Percentiles rank a stretch among this genome's conserved stretches.
Evolutionary conservation across 2,113 vertebrate genomes (phyloP).

Genomic region (Ophiodon elongatus): DNA sequence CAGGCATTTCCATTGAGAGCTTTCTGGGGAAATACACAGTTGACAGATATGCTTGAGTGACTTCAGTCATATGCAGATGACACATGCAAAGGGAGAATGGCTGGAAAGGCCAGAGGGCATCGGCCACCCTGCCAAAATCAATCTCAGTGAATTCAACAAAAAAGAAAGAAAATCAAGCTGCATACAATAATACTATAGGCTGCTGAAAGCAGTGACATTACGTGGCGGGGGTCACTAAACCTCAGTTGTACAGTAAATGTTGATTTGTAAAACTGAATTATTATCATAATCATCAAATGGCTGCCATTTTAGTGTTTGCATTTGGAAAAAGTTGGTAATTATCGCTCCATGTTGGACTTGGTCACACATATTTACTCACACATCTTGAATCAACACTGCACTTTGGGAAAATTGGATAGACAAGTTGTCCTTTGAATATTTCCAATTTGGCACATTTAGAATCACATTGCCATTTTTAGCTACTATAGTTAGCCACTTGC

Average conservation of each 20-base stretch:
- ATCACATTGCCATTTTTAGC: conserved; percentile 10
- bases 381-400: conserved; percentile 12
- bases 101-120: conserved; percentile 52
- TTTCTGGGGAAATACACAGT: conserved; percentile 60
- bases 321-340: neutral
- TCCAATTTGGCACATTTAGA: conserved; percentile 5
- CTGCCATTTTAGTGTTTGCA: neutral
- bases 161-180: conserved; percentile 7
- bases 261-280: neutral
- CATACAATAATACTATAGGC: neutral
- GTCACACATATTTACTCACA: conserved; percentile 11
- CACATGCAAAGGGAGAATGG: conserved; percentile 28
- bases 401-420: neutral
- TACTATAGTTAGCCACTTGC: conserved; percentile 11
- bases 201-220: neutral
- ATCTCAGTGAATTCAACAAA: neutral
- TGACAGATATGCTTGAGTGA: conserved; percentile 74
- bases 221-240: neutral
- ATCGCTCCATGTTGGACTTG: neutral
- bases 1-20: conserved; percentile 53
- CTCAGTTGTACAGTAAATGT: neutral
- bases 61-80: conserved; percentile 72
- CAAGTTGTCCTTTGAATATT: neutral
- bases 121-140: conserved; percentile 27
- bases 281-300: neutral